phyloP scores from a whole-genome alignment of 2,113 vertebrate species.

The Oryzias javanicus region DNA sequence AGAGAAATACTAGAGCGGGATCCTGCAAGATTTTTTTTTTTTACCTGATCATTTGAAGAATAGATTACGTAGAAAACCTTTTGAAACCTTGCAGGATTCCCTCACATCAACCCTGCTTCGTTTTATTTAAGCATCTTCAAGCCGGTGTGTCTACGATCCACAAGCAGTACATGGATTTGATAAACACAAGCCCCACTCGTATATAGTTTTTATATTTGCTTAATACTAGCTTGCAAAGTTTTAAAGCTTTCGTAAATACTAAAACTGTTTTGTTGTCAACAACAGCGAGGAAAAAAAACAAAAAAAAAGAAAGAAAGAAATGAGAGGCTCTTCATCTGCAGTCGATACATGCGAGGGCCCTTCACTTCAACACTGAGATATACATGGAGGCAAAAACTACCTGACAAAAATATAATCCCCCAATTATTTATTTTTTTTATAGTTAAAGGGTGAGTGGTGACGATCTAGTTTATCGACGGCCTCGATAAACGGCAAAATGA shows the following conservation, averaged over 20 bases:
- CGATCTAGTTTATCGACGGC: constrained; percentile 36
- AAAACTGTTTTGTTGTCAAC: constrained; percentile 48
- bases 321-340: constrained; percentile 43
- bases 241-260: constrained; percentile 71
- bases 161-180: constrained; percentile 59
- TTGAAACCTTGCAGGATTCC: constrained; percentile 61
- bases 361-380: constrained; percentile 39
- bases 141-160: constrained; percentile 75
- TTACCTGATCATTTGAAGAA: constrained; percentile 69
- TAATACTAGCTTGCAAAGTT: constrained; percentile 62
- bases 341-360: constrained; percentile 35
- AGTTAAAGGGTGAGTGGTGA: constrained; percentile 69
- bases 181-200: constrained; percentile 70
- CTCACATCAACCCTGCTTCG: constrained; percentile 78
- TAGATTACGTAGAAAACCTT: constrained; percentile 58
- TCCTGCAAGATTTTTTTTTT: constrained; percentile 60
- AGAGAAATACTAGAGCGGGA: constrained; percentile 56
- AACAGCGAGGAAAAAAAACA: constrained; percentile 12
- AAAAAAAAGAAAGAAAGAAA: constrained; percentile 21
- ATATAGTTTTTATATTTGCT: constrained; percentile 51
- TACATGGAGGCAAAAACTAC: constrained; percentile 50
- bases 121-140: constrained; percentile 74
- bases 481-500: constrained; percentile 12
- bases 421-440: constrained; percentile 61
- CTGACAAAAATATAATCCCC: constrained; percentile 54